Conservation (phyloP, 1,140 invertebrate genomes). For the Drosophila repleta region DNA sequence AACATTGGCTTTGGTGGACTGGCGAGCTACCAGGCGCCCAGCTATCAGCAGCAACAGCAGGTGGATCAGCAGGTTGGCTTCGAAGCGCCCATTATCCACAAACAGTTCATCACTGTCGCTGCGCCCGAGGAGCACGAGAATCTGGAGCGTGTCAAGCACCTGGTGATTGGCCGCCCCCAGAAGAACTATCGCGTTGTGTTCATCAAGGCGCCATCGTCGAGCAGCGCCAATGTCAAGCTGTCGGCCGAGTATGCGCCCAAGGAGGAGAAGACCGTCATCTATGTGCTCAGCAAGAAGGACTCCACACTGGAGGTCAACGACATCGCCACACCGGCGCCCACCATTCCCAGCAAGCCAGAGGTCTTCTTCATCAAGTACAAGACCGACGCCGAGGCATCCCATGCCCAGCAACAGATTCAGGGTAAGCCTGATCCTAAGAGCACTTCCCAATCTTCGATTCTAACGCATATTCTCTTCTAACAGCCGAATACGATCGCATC, state of each 20-base stretch:
- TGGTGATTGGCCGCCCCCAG: slow-evolving; percentile 86
- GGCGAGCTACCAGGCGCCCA: slow-evolving; percentile 64
- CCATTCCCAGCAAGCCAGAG: slow-evolving; percentile 89
- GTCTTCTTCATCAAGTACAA: slow-evolving; percentile 91
- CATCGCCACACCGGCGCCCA: slow-evolving; percentile 89
- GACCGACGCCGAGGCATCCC: slow-evolving; percentile 86
- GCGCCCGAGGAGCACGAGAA: slow-evolving; percentile 78
- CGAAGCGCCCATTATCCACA: slow-evolving; percentile 72
- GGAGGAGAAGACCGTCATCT: slow-evolving; percentile 94
- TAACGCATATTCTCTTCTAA: background rate
- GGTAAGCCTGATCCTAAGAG: slow-evolving; percentile 45
- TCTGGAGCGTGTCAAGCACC: slow-evolving; percentile 68
- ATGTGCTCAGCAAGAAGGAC: slow-evolving; percentile 93
- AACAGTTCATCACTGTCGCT: slow-evolving; percentile 77
- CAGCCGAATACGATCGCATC: slow-evolving; percentile 78
- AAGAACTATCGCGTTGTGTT: slow-evolving; percentile 95
- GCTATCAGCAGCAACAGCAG: slow-evolving; percentile 68
- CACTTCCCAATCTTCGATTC: background rate
- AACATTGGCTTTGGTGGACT: slow-evolving; percentile 64
- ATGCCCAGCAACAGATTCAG: slow-evolving; percentile 82
- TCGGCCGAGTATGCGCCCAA: slow-evolving; percentile 84
- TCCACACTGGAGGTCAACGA: slow-evolving; percentile 86
- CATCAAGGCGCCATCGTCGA: slow-evolving; percentile 92
- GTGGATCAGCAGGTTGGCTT: slow-evolving; percentile 61
- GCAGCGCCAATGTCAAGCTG: slow-evolving; percentile 85